phyloP scores from a whole-genome alignment of 2,113 vertebrate genomes.

The Eudyptes chrysolophus region DNA sequence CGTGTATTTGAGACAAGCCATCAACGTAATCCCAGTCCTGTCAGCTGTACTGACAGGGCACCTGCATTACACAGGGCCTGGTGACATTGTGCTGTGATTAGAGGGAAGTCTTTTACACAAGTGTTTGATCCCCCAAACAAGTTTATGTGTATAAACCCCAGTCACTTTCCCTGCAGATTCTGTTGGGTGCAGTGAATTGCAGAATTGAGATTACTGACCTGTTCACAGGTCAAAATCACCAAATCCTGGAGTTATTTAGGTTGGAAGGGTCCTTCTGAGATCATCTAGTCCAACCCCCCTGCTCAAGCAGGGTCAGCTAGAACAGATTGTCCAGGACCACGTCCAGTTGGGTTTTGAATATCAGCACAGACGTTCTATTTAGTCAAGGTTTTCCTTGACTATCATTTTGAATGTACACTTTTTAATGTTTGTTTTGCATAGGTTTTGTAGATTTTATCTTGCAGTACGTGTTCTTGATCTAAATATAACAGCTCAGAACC shows the following conservation, averaged over 20 bases:
- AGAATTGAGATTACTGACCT: background rate
- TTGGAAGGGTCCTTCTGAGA: background rate
- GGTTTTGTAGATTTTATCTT: background rate
- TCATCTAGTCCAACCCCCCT: background rate
- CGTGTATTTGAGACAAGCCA: background rate
- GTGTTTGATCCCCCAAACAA: background rate
- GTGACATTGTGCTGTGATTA: background rate
- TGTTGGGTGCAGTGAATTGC: background rate
- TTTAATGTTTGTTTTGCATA: background rate
- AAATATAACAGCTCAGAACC: background rate
- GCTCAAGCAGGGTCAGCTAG: background rate
- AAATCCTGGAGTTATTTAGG: background rate
- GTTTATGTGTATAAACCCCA: background rate
- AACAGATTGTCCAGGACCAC: background rate
- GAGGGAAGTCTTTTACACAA: background rate
- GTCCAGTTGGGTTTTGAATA: background rate
- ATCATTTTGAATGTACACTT: background rate
- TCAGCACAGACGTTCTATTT: background rate
- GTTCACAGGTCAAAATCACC: background rate
- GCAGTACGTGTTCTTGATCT: background rate
- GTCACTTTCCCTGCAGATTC: background rate
- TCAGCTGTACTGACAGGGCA: background rate
- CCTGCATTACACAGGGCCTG: background rate
- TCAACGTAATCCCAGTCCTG: constrained; percentile 13
- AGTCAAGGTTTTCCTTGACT: background rate